Evolutionary conservation across 35 echinoderm and acorn worm species (phyloP).

Genomic region (Lytechinus pictus): DNA sequence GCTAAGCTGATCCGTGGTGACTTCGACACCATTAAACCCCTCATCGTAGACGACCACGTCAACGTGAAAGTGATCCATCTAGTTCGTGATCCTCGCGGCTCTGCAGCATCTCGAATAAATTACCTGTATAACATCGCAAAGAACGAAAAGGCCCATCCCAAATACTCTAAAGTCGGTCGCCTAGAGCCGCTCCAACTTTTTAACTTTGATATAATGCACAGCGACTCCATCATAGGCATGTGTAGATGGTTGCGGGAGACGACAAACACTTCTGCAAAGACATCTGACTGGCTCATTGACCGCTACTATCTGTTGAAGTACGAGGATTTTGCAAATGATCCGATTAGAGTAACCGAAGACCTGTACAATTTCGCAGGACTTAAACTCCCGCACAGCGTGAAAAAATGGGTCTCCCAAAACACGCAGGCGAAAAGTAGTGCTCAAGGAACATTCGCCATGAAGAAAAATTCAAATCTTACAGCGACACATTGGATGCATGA

Average conservation of each 20-base stretch:
- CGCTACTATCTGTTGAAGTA: slow-evolving; percentile 71
- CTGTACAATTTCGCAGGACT: slow-evolving; percentile 84
- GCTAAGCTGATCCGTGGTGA: slow-evolving; percentile 69
- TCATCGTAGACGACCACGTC: slow-evolving; percentile 43
- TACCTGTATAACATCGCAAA: background rate
- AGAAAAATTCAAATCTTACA: slow-evolving; percentile 70
- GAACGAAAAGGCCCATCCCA: background rate
- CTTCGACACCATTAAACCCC: slow-evolving; percentile 60
- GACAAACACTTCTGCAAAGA: background rate
- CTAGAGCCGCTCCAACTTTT: slow-evolving; percentile 14
- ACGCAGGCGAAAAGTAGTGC: slow-evolving; percentile 36
- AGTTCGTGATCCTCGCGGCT: slow-evolving; percentile 84
- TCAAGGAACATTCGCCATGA: slow-evolving; percentile 57
- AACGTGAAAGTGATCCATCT: slow-evolving; percentile 90
- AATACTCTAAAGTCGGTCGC: slow-evolving; percentile 9
- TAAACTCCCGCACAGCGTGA: slow-evolving; percentile 54
- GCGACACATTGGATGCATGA: slow-evolving; percentile 61
- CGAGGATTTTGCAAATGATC: slow-evolving; percentile 74
- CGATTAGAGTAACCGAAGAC: slow-evolving; percentile 37
- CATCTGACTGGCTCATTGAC: slow-evolving; percentile 53
- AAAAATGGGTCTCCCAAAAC: slow-evolving; percentile 61
- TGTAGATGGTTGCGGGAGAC: slow-evolving; percentile 65
- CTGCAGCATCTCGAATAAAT: slow-evolving; percentile 60
- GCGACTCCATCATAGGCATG: slow-evolving; percentile 68
- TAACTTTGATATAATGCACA: background rate